Conservation (phyloP, 2,888 invertebrate species). For the Pemphredon lugubris region DNA sequence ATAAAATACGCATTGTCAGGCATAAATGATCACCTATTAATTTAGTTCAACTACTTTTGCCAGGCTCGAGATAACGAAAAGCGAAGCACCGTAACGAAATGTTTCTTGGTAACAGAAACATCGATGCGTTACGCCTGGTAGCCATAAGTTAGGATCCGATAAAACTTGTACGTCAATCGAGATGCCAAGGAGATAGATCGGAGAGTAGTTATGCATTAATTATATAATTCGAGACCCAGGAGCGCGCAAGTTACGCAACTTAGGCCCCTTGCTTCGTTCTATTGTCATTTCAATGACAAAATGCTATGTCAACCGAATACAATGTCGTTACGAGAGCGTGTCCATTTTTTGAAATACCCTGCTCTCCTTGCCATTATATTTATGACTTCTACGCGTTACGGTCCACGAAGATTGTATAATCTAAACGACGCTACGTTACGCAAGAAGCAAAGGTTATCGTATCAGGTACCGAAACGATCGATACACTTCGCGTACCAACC, state of each 20-base stretch:
- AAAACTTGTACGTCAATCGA: too few relatives aligned
- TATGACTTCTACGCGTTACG: conserved; percentile 35
- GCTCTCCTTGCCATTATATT: conserved; percentile 40
- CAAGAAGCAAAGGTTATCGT: conserved; percentile 52
- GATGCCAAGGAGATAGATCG: too few relatives aligned
- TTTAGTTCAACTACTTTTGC: too few relatives aligned
- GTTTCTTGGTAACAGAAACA: too few relatives aligned
- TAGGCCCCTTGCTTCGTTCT: conserved; percentile 26
- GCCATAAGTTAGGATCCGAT: too few relatives aligned
- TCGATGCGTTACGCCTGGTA: too few relatives aligned
- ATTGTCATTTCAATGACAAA: conserved; percentile 52
- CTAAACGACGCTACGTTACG: conserved; percentile 6
- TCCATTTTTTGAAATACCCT: conserved; percentile 23
- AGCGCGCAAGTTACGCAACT: conserved; percentile 44
- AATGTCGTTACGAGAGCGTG: conserved; percentile 25
- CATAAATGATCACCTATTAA: neutral
- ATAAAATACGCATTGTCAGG: neutral
- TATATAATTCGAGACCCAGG: conserved; percentile 47
- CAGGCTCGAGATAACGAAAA: too few relatives aligned
- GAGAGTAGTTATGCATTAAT: conserved; percentile 36
- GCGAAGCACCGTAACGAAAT: too few relatives aligned
- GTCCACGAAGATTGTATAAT: conserved; percentile 28
- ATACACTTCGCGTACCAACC: conserved; percentile 17
- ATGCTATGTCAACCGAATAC: conserved; percentile 30
- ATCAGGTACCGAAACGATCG: conserved; percentile 41